Evolutionary conservation across 2,888 invertebrate genomes (phyloP).

Genomic region (Argyra leucocephala): DNA sequence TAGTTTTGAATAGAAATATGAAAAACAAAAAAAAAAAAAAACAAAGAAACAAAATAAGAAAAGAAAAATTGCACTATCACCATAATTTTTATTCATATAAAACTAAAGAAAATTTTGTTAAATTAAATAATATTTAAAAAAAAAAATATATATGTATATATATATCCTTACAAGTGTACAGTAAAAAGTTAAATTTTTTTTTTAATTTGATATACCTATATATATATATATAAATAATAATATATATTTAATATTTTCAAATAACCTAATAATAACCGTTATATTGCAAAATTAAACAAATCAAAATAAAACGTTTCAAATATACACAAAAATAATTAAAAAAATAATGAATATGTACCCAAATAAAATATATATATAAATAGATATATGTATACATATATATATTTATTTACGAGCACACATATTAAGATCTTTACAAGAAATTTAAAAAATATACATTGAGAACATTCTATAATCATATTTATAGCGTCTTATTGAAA

Average conservation of each 20-base stretch:
- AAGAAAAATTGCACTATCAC: not conserved
- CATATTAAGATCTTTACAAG: not conserved
- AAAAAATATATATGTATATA: too few species aligned
- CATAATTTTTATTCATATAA: not conserved
- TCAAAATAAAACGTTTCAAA: not conserved
- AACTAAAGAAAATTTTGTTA: not conserved
- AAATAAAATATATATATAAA: not conserved
- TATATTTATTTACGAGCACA: not conserved
- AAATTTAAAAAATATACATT: not conserved
- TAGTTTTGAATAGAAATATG: too few species aligned
- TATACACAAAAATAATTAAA: not conserved
- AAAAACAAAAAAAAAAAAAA: not conserved
- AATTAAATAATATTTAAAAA: too few species aligned
- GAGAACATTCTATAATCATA: constrained; percentile 2
- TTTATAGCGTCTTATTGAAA: not conserved
- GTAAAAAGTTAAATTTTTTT: not conserved
- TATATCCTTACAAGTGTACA: not conserved
- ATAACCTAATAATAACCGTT: not conserved
- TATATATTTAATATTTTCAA: too few species aligned
- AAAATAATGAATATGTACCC: too few species aligned
- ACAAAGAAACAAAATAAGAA: not conserved
- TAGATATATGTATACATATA: not conserved
- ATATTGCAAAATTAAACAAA: not conserved
- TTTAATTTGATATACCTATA: not conserved
- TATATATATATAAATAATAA: too few species aligned